Evolutionary conservation across 2,797 vertebrate species (phyloP).

Genomic region (Leucoraja ocellata): DNA sequence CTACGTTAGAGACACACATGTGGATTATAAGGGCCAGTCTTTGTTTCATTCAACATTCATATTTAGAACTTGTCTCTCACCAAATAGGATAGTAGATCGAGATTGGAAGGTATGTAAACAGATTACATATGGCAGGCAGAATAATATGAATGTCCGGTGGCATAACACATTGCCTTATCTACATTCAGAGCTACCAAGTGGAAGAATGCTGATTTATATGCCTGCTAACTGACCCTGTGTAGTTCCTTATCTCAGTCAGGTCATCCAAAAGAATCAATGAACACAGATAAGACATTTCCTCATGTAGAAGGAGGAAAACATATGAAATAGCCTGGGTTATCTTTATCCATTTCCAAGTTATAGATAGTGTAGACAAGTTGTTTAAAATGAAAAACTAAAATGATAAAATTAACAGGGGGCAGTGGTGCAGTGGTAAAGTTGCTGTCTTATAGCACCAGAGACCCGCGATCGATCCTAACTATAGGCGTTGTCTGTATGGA

Average conservation of each 20-base stretch:
- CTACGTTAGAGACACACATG: not conserved
- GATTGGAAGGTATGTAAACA: not conserved
- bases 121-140: not conserved
- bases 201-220: not conserved
- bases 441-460: too few relatives aligned
- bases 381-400: not conserved
- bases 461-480: too few relatives aligned
- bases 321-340: too few relatives aligned
- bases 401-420: not conserved
- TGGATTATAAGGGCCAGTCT: not conserved
- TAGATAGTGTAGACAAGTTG: not conserved
- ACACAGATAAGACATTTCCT: not conserved
- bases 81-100: not conserved
- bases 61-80: not conserved
- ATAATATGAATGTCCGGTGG: not conserved
- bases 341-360: not conserved
- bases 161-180: not conserved
- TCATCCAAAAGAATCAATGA: not conserved
- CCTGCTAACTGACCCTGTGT: not conserved
- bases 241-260: not conserved
- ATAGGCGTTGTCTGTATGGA: too few relatives aligned
- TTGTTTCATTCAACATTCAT: not conserved
- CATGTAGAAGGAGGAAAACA: not conserved
- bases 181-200: not conserved
- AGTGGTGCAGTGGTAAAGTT: too few relatives aligned